A percentile compares a stretch with the other conserved stretches of the same genome.
Conservation (phyloP, 2,797 vertebrate genomes). For the Aldrovandia affinis region DNA sequence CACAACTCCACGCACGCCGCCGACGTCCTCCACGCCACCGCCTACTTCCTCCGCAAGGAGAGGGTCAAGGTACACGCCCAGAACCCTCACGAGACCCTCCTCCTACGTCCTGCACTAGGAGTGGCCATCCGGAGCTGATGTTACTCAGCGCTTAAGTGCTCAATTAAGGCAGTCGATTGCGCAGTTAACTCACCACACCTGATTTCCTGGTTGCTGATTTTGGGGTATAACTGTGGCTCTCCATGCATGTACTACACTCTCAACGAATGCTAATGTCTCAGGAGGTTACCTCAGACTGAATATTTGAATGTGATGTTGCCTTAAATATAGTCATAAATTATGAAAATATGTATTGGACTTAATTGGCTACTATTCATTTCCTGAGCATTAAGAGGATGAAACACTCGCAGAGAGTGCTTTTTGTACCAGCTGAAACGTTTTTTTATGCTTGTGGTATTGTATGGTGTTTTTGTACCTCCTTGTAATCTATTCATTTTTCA, state of each 20-base stretch:
- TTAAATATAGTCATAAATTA: not conserved
- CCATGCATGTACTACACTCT: too few species aligned
- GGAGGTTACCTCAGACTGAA: not conserved
- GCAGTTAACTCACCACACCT: too few species aligned
- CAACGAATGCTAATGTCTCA: not conserved
- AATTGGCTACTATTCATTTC: not conserved
- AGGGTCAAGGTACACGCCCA: conserved; percentile 84
- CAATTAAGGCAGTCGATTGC: too few species aligned
- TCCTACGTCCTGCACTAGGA: not conserved
- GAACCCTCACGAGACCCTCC: not conserved
- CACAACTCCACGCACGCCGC: conserved; percentile 95
- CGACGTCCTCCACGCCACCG: conserved; percentile 94
- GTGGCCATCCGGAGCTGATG: too few species aligned
- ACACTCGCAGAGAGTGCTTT: not conserved
- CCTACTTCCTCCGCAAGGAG: conserved; percentile 93
- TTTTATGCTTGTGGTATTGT: too few species aligned
- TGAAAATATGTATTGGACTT: not conserved
- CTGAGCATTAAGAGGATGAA: too few species aligned
- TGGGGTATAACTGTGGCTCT: too few species aligned
- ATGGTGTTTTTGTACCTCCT: too few species aligned
- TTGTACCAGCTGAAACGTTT: not conserved
- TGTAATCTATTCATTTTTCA: not conserved
- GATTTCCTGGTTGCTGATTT: too few species aligned
- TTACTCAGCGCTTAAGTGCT: too few species aligned
- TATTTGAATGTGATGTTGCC: not conserved